Evolutionary conservation across 2,797 vertebrate species (phyloP).

Genomic region (Saxicola maurus): DNA sequence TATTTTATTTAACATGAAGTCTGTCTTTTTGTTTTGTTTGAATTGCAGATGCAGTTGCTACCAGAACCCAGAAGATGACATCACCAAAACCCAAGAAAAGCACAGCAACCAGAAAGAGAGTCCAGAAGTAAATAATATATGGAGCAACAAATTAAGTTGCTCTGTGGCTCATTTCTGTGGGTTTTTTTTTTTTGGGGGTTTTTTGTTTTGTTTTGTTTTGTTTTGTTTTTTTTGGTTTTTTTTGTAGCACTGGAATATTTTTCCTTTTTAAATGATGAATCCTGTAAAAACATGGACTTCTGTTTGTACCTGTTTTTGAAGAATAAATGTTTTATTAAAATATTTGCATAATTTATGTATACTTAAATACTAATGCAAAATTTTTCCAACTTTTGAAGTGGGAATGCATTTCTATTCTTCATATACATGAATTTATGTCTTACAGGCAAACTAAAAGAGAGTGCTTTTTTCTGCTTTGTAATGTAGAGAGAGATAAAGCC

Average conservation of each 20-base stretch:
- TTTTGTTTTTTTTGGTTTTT: background rate
- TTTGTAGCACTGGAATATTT: background rate
- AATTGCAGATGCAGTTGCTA: slow-evolving; percentile 19
- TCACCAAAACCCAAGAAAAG: slow-evolving; percentile 41
- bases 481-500: background rate
- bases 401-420: slow-evolving; percentile 24
- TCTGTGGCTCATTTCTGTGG: background rate
- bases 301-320: slow-evolving; percentile 44
- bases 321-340: slow-evolving; percentile 52
- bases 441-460: slow-evolving; percentile 1
- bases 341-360: slow-evolving; percentile 33
- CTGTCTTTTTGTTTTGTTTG: slow-evolving; percentile 8
- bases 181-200: background rate
- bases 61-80: background rate
- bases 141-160: background rate
- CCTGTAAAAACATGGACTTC: background rate
- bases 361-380: background rate
- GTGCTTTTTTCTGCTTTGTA: background rate
- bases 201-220: background rate
- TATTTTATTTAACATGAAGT: background rate
- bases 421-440: background rate
- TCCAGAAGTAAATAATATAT: slow-evolving; percentile 56
- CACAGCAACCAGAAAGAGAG: slow-evolving; percentile 59
- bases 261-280: background rate
- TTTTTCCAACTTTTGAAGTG: slow-evolving; percentile 1